Evolutionary conservation across 2,888 invertebrate genomes (phyloP), one percentile per base, ranked within the genome.

Genomic region (Mechanitis messenoides): DNA sequence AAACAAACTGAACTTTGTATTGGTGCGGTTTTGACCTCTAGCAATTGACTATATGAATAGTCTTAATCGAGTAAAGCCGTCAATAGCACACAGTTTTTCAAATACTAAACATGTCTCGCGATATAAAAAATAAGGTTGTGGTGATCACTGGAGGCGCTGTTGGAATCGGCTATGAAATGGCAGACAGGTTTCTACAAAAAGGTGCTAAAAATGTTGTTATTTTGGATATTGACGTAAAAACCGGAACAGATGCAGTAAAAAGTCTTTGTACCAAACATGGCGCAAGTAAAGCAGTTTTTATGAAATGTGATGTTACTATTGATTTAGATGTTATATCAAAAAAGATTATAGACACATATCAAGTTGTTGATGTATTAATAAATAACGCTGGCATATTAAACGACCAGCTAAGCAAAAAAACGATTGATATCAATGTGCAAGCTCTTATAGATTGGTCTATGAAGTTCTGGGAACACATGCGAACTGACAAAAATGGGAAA

Each of bases 381-480:
- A 90, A 90, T 64, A 90, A 86, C 56, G 90, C 90, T 50, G 90
- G 87, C 9, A 77, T 90, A 45, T 59, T 78, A 1, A 71, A 80
- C 47, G 83, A 82, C 0, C 55, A 62, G 3, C n/a, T 60, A 1
- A 28, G 68, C 1, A 79, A 67, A 55, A 76, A 75, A 60, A 81
- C 79, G 0, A 77, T 84, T 5, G 78, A 77, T 42, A 80, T 87
- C 7, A 91, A 91, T 45, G 76, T 80, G 0, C 75, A 73, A 5
- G 78, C 76, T 2, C 59, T 84, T 1, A 71, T 80, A 3, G 77
- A 79, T 53, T 85, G 91, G 69, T 87, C 88, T 0, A 69, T 91
- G n/a, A 83, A 92, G 46, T 93, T 90, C 55, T 84, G 92, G 74
- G 85, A 92, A 60, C 87, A 91, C 72, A 91, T 93, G 91, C 84